phyloP scores from a whole-genome alignment of 2,888 invertebrate genomes.

The Agapostemon virescens region DNA sequence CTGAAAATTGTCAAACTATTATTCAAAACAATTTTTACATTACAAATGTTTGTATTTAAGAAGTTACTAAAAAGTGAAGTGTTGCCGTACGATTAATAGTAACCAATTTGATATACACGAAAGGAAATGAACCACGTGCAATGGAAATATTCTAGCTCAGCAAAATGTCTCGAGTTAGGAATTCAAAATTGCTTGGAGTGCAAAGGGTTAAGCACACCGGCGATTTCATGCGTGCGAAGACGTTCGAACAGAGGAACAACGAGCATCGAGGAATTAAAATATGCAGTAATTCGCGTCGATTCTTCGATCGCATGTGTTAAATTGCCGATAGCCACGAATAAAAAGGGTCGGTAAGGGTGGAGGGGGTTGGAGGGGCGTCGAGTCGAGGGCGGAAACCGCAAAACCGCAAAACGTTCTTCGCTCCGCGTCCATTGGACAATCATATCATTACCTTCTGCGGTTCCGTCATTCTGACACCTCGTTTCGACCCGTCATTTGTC shows the following conservation, averaged over 20 bases:
- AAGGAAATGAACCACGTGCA: no score
- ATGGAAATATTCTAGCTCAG: no score
- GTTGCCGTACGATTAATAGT: no score
- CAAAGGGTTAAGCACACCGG: no score
- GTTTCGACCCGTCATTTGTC: slow-evolving; percentile 77
- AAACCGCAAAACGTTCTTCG: slow-evolving; percentile 78
- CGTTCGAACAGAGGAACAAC: background rate
- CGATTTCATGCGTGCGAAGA: background rate
- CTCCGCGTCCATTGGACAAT: slow-evolving; percentile 74
- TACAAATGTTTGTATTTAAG: no score
- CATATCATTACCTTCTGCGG: slow-evolving; percentile 80
- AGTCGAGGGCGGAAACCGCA: slow-evolving; percentile 78
- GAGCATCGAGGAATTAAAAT: background rate
- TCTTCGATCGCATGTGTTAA: slow-evolving; percentile 47
- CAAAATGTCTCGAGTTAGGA: no score
- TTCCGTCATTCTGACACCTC: slow-evolving; percentile 78
- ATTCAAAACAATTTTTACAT: no score
- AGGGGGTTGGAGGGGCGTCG: slow-evolving; percentile 45
- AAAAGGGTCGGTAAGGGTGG: slow-evolving; percentile 46
- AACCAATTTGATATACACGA: no score
- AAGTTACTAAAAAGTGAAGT: no score
- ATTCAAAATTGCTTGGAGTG: no score
- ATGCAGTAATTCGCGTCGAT: background rate
- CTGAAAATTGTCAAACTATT: no score
- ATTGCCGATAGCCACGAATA: slow-evolving; percentile 54